A percentile compares a stretch with the other conserved stretches of the same genome.
These are phyloP conservation scores for Arenaria interpres DNA, from an alignment of 2,113 vertebrate genomes.

Conservation along the genomic window DNA sequence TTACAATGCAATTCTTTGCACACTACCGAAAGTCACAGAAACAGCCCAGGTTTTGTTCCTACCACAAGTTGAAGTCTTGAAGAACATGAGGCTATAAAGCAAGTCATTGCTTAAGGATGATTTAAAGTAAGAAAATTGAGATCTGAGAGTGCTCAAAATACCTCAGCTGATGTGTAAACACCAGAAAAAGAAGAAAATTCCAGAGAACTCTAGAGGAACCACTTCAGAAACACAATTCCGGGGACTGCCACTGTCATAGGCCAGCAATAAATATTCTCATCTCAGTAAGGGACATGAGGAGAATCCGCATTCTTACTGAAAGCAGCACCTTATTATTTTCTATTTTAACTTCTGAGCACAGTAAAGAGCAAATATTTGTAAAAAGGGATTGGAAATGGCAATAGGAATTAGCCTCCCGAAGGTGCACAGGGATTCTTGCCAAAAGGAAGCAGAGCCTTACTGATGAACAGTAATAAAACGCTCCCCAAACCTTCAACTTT, in stretches of 20 bases:
- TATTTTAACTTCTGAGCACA: neutral
- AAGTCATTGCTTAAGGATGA: neutral
- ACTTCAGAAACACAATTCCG: neutral
- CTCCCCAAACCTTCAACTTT: conserved; percentile 12
- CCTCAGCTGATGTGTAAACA: conserved; percentile 13
- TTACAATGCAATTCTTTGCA: neutral
- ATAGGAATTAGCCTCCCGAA: neutral
- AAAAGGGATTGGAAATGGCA: neutral
- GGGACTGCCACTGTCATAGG: neutral
- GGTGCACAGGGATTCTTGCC: neutral
- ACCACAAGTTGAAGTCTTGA: neutral
- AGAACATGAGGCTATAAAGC: neutral
- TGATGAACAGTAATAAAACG: neutral
- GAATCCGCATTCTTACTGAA: neutral
- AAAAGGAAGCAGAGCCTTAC: conserved; percentile 8
- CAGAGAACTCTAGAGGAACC: neutral
- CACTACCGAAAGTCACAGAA: neutral
- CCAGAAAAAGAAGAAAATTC: conserved; percentile 13
- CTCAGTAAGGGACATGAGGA: neutral
- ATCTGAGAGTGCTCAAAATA: conserved; percentile 15
- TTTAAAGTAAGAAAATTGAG: neutral
- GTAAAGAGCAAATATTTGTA: conserved; percentile 30
- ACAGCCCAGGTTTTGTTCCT: neutral
- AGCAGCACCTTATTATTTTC: neutral
- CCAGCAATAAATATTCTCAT: neutral